Evolutionary conservation across 23 tunicate genomes (phyloP).

Genomic region (Ciona savignyi): DNA sequence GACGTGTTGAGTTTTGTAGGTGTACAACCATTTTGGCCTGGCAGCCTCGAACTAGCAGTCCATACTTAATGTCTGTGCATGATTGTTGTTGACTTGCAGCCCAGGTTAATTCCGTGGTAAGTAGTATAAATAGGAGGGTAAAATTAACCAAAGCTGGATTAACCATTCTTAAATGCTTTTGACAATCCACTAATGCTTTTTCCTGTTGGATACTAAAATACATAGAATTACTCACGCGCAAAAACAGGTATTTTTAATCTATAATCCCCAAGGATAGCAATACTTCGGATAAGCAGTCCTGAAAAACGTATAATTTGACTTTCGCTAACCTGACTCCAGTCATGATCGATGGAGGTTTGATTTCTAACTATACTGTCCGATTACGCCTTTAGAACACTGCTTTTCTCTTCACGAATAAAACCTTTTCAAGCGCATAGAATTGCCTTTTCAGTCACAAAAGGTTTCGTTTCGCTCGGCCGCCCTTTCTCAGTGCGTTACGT

Average conservation of each 20-base stretch:
- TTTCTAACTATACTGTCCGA: no score
- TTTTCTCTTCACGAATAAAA: not conserved
- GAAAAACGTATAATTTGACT: no score
- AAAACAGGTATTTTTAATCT: no score
- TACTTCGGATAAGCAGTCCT: no score
- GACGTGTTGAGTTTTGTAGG: not conserved
- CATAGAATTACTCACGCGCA: no score
- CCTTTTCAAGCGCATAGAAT: not conserved
- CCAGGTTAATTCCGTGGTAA: not conserved
- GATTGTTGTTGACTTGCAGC: not conserved
- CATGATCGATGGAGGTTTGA: no score
- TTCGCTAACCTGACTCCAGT: no score
- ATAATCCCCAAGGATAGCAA: no score
- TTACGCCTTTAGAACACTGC: no score
- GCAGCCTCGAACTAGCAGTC: not conserved
- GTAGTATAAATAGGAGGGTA: not conserved
- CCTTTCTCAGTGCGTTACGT: not conserved
- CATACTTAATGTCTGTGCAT: not conserved
- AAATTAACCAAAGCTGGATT: not conserved
- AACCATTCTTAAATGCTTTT: not conserved
- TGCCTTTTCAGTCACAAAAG: not conserved
- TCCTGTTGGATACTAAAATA: no score
- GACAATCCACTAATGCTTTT: no score
- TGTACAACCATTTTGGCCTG: slow-evolving; percentile 3
- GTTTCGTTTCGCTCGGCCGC: not conserved